A percentile compares a stretch with the other conserved stretches of the same genome.
Evolutionary conservation across 1,140 invertebrate genomes (phyloP).

Genomic region (Colletes latitarsis): DNA sequence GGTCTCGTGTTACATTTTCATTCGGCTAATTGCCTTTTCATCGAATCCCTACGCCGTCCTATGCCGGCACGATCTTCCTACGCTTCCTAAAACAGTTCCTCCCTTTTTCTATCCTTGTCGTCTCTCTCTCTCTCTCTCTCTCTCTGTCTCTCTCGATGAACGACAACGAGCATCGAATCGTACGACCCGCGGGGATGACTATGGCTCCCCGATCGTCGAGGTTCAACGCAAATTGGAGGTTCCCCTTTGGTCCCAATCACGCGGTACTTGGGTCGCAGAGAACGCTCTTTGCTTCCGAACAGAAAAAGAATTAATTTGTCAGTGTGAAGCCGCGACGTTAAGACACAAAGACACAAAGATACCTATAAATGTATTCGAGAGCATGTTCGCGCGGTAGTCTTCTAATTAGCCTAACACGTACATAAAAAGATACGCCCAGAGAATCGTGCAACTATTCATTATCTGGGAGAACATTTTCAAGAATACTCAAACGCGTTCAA

Average conservation of each 20-base stretch:
- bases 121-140: conserved; percentile 6
- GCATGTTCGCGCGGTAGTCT: neutral
- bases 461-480: neutral
- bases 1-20: conserved; percentile 81
- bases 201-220: conserved; percentile 32
- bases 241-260: conserved; percentile 23
- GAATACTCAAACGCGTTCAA: neutral
- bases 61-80: conserved; percentile 11
- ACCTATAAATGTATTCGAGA: conserved; percentile 2
- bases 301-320: conserved; percentile 18
- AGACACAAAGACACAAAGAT: neutral
- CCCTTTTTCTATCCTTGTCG: conserved; percentile 8
- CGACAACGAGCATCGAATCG: conserved; percentile 58
- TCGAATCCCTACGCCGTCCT: conserved; percentile 56
- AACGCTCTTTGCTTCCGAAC: conserved; percentile 11
- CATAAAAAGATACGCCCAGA: conserved; percentile 24
- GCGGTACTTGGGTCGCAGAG: conserved; percentile 23
- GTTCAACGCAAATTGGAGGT: conserved; percentile 61
- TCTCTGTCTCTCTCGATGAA: conserved; percentile 13
- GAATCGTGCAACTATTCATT: conserved; percentile 4
- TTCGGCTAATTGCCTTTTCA: conserved; percentile 80
- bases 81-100: conserved; percentile 22
- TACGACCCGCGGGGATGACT: conserved; percentile 39
- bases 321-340: no score
- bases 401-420: conserved; percentile 15